Evolutionary conservation across 2,888 invertebrate genomes (phyloP).

Genomic region (Morpho achilles): DNA sequence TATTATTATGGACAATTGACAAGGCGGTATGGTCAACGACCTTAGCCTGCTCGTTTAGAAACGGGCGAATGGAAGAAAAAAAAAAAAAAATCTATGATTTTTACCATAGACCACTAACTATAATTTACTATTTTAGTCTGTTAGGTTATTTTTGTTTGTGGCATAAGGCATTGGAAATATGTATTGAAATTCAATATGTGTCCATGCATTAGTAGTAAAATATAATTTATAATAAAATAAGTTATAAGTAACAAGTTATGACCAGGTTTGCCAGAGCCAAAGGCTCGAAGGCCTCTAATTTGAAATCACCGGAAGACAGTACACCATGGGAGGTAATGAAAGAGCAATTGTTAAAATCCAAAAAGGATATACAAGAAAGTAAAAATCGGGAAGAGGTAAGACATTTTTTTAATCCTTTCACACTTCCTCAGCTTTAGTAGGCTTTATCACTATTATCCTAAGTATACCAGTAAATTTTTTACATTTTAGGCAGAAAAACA

Average conservation of each 20-base stretch:
- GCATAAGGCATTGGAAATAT: no score
- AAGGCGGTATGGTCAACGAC: no score
- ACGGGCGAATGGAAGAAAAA: no score
- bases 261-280: constrained; percentile 86
- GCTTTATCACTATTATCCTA: background rate
- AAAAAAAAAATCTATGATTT: no score
- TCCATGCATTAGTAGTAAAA: no score
- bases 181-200: no score
- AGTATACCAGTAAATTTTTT: background rate
- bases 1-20: no score
- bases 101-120: no score
- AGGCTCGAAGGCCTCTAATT: constrained; percentile 87
- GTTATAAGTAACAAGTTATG: constrained; percentile 59
- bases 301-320: constrained; percentile 82
- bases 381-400: constrained; percentile 59
- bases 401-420: constrained; percentile 1
- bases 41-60: no score
- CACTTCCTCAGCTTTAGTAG: background rate
- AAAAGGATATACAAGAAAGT: constrained; percentile 63
- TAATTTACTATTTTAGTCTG: no score
- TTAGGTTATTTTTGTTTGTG: no score
- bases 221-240: no score
- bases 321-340: constrained; percentile 88
- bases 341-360: constrained; percentile 76
- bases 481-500: constrained; percentile 66